Base-by-base conservation (phyloP, 2,797 vertebrate species). In the Sebastolobus alascanus region DNA sequence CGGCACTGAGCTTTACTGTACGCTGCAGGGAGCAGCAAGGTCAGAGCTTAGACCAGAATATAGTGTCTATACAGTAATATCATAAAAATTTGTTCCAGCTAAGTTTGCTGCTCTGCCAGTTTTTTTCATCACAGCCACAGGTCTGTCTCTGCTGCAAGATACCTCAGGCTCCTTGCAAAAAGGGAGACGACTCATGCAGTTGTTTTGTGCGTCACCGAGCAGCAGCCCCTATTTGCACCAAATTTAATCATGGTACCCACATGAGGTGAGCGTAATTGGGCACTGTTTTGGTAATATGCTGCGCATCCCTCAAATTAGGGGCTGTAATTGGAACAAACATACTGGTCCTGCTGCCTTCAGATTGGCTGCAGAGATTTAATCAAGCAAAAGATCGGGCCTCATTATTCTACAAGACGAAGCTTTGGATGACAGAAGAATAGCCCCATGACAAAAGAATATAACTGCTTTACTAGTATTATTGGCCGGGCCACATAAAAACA, bases 211-310 rank as follows among this genome's bases (percentile, higher is more conserved):
- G 3, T 77, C 88, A 84, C 80, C 40, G 33, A 76, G 77, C 81
- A 77, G 84, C 72, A 63, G 72, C 77, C 66, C 33, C 8, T 43
- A 64, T 71, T 67, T 75, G 60, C 40, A 68, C 66, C 25, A 79
- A 89, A 90, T 90, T 25, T 60, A 91, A 91, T 92, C 86, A 86
- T 38, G 31, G 25, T 54, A 50, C 77, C 77, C 82, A 68, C 79
- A 77, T 79, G 84, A 90, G 86, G 86, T 89, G 84, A 89, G 68
- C 2, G 13, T 88, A 90, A 91, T 91, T 88, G 79, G 75, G 77
- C 73, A 56, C 80, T 85, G 81, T 90, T 88, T 88, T 84, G 72
- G 79, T 84, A 84, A 86, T 82, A 61, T 79, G 75, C 66, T 52
- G 86, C 75, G 25, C 84, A 89, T 87, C 85, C 75, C 70, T 71